phyloP scores from a whole-genome alignment of 2,888 invertebrate species.

The Mimumesa dahlbomi region DNA sequence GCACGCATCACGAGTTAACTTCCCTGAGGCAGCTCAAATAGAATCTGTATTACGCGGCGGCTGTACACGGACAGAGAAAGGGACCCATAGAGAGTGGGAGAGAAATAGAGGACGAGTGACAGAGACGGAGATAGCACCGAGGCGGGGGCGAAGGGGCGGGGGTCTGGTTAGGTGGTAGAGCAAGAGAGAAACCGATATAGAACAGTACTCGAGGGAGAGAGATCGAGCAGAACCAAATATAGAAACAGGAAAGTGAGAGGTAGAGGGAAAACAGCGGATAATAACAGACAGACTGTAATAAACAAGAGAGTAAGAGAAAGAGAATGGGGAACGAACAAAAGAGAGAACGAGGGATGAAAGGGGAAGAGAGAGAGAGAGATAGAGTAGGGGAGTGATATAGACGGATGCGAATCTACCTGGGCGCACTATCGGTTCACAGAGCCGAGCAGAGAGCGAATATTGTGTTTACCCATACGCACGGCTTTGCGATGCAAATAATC shows the following conservation, averaged over 20 bases:
- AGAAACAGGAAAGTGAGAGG: conserved; percentile 13
- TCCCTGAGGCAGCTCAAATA: conserved; percentile 79
- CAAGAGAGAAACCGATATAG: conserved; percentile 26
- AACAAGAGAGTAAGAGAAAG: conserved; percentile 18
- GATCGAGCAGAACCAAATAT: conserved; percentile 21
- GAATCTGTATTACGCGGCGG: conserved; percentile 77
- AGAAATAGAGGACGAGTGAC: conserved; percentile 45
- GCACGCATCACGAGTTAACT: conserved; percentile 78
- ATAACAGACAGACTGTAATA: conserved; percentile 1
- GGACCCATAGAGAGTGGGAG: conserved; percentile 12
- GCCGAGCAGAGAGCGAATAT: conserved; percentile 78
- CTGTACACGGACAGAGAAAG: conserved; percentile 68
- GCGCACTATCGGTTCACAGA: conserved; percentile 72
- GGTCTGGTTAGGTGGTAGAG: not conserved
- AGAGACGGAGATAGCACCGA: conserved; percentile 22
- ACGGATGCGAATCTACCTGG: conserved; percentile 71
- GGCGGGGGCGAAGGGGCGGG: conserved; percentile 9
- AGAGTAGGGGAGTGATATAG: conserved; percentile 47
- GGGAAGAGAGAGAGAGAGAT: conserved; percentile 14
- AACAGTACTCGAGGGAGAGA: conserved; percentile 45
- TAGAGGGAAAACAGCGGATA: conserved; percentile 45
- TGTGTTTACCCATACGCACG: conserved; percentile 79
- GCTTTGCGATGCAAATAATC: conserved; percentile 80
- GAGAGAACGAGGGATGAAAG: conserved; percentile 9
- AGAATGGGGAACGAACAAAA: not conserved